Percentiles rank a stretch among this genome's conserved stretches.
These are phyloP conservation scores for Eristalis pertinax DNA, from an alignment of 2,888 invertebrate species.

Conservation along the genomic window DNA sequence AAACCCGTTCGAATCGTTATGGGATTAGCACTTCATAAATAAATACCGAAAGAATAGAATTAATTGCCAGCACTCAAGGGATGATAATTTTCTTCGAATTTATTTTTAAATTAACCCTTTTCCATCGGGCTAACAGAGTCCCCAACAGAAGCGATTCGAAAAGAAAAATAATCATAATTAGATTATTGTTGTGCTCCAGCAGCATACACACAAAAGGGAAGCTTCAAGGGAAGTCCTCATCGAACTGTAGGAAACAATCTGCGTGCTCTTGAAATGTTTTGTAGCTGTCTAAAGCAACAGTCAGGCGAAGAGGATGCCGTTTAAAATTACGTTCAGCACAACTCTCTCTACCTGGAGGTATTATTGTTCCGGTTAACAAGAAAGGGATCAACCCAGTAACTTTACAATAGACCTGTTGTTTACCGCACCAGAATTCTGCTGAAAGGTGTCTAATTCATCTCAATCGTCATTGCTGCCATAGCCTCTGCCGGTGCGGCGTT, in stretches of 20 bases:
- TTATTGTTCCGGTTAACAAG: slow-evolving; percentile 15
- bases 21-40: slow-evolving; percentile 54
- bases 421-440: slow-evolving; percentile 27
- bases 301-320: neutral
- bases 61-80: slow-evolving; percentile 4
- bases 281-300: slow-evolving; percentile 52
- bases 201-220: slow-evolving; percentile 24
- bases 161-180: slow-evolving; percentile 21
- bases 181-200: slow-evolving; percentile 53
- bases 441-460: slow-evolving; percentile 25
- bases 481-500: too few species aligned
- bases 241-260: neutral
- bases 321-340: too few species aligned
- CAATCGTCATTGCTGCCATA: slow-evolving; percentile 1
- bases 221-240: too few species aligned
- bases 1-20: slow-evolving; percentile 4
- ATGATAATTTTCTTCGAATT: slow-evolving; percentile 11
- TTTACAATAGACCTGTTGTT: slow-evolving; percentile 41
- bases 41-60: slow-evolving; percentile 5
- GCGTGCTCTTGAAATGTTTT: slow-evolving; percentile 38
- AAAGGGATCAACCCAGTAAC: slow-evolving; percentile 41
- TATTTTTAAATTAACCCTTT: slow-evolving; percentile 38
- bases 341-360: neutral
- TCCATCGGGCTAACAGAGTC: slow-evolving; percentile 13
- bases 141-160: neutral